phyloP scores from a whole-genome alignment of 2,113 vertebrate genomes.

The Coregonus clupeaformis region DNA sequence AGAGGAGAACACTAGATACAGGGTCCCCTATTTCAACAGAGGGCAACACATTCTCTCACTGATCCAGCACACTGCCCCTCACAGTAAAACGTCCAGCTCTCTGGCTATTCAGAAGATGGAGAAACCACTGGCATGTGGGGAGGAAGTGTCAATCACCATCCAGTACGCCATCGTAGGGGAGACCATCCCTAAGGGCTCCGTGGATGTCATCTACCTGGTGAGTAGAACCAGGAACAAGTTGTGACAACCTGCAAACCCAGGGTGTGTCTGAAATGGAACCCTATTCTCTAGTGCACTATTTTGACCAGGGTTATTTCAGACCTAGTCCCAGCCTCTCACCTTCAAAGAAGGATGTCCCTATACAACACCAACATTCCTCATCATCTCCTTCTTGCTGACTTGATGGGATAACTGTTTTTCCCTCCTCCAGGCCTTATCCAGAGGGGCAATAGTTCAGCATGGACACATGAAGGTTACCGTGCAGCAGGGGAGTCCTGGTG shows the following conservation, averaged over 20 bases:
- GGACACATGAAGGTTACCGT: constrained; percentile 63
- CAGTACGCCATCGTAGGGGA: constrained; percentile 62
- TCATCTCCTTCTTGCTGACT: background rate
- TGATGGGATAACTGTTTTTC: background rate
- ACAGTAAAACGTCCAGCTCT: constrained; percentile 50
- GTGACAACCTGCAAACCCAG: background rate
- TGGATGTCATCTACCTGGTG: constrained; percentile 66
- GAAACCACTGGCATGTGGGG: constrained; percentile 47
- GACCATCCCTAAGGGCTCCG: background rate
- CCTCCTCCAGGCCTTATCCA: constrained; percentile 72
- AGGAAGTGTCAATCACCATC: constrained; percentile 41
- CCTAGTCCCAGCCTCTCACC: too few relatives aligned
- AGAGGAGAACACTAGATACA: fast-evolving
- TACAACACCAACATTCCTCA: background rate
- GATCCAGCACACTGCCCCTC: background rate
- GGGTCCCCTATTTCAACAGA: fast-evolving
- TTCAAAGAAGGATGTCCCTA: background rate
- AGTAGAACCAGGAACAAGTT: constrained; percentile 27
- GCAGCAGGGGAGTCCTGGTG: constrained; percentile 30
- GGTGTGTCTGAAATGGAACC: background rate
- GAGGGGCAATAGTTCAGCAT: constrained; percentile 68
- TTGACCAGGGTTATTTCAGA: too few relatives aligned
- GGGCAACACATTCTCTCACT: constrained; percentile 3
- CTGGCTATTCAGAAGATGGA: constrained; percentile 49
- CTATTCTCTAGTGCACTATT: too few relatives aligned